Evolutionary conservation across 1,140 invertebrate genomes (phyloP).

Genomic region (Bombus waltoni): DNA sequence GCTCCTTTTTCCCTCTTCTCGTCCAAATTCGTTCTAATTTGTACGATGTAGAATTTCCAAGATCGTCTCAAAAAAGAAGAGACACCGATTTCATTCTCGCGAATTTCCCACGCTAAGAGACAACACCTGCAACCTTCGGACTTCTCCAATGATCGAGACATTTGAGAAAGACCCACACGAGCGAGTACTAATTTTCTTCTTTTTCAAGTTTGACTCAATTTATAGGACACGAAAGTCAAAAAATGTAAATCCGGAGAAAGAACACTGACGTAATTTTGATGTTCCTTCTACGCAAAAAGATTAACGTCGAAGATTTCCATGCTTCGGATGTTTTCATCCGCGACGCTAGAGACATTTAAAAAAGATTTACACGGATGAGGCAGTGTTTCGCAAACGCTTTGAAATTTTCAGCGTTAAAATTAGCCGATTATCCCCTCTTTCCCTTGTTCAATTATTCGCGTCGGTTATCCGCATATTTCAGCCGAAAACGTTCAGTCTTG

Average conservation of each 20-base stretch:
- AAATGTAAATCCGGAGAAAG: not conserved
- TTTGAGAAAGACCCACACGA: not conserved
- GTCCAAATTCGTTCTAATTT: no score
- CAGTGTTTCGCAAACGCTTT: not conserved
- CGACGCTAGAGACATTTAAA: not conserved
- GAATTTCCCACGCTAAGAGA: no score
- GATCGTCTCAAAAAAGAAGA: no score
- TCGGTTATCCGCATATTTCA: slow-evolving; percentile 17
- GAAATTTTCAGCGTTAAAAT: slow-evolving; percentile 12
- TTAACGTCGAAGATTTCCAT: no score
- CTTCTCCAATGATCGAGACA: not conserved
- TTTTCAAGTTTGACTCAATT: no score
- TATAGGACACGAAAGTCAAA: not conserved
- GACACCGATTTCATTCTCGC: no score
- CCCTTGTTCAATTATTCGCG: slow-evolving; percentile 7
- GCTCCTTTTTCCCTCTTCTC: no score
- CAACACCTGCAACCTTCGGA: no score
- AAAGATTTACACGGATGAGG: not conserved
- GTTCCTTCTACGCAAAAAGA: no score
- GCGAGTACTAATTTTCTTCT: not conserved
- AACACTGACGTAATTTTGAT: not conserved
- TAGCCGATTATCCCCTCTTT: not conserved
- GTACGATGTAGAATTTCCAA: no score
- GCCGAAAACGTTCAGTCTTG: not conserved
- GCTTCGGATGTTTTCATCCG: not conserved